Base-by-base conservation (phyloP, 2,797 vertebrate genomes). In the Austrolebias charrua region DNA sequence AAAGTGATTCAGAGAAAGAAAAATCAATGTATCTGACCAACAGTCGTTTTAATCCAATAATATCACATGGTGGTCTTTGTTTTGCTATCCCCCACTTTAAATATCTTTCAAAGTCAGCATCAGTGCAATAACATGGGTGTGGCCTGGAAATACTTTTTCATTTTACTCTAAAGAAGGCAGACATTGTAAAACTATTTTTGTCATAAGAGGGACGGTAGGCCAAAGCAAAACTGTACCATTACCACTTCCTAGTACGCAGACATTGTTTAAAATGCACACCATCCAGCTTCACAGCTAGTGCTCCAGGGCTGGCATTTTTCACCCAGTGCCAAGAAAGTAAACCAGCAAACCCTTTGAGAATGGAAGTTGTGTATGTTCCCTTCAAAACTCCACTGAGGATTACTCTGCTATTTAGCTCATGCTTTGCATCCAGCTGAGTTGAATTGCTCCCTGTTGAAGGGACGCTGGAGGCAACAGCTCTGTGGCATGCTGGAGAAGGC, bases 11-110 rank as follows among this genome's bases (percentile, higher is more conserved):
- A 75, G 63, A 58, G 53, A 68, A 62, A 75, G 70, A 60, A 76
- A 90, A 89, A 93, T 92, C 91, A 79, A 91, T 91, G 68, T 66
- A 79, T 82, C 73, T 76, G 76, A 86, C 73, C 83, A 81, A 84
- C 76, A 76, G 79, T 87, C 76, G 79, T 80, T 82, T 58, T 52
- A 83, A 65, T 82, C 75, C 84, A 80, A 81, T 85, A 86, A 75
- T 69, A 66, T 63, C 71, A 80, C 79, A 77, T 66, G 64, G 55
- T 75, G 74, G 82, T 79, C 80, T 86, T 84, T 90, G 72, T 74
- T 79, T 79, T 5, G 33, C 55, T 5, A 62, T 60, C 31, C 50
- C 42, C 42, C 45, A 38, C 68, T 80, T 78, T 81, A 53, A 79
- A 87, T 81, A 88, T 78, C 76, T 84, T 86, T 81, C 63, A 71